Percentiles rank a stretch among this genome's conserved stretches.
phyloP scores from a whole-genome alignment of 1,140 invertebrate genomes.

The Pollicipes pollicipes region DNA sequence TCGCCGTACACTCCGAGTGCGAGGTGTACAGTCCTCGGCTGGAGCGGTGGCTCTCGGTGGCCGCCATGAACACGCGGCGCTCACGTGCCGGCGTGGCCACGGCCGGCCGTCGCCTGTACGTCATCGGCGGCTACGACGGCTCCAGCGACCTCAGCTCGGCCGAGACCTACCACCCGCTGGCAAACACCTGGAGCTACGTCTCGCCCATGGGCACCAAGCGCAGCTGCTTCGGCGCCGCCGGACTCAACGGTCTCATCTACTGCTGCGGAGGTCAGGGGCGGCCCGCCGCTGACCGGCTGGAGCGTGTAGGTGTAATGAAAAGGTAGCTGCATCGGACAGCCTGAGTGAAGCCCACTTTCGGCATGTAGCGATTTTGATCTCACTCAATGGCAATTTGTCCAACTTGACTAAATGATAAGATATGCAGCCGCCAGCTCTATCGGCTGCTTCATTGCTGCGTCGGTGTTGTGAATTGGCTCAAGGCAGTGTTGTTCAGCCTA shows the following conservation, averaged over 20 bases:
- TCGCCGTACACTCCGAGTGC: constrained; percentile 51
- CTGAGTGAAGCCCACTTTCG: too few relatives aligned
- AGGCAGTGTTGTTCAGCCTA: too few relatives aligned
- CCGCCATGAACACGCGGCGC: constrained; percentile 22
- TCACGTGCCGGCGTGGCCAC: constrained; percentile 45
- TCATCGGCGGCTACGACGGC: constrained; percentile 69
- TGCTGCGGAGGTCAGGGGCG: constrained; percentile 16
- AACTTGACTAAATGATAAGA: too few relatives aligned
- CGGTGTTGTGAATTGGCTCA: too few relatives aligned
- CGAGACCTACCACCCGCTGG: constrained; percentile 49
- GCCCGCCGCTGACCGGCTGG: too few relatives aligned
- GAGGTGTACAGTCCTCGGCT: constrained; percentile 46
- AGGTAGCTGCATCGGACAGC: too few relatives aligned
- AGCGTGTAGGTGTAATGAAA: too few relatives aligned
- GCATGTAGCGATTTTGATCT: too few relatives aligned
- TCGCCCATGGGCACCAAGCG: constrained; percentile 56
- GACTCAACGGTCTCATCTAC: constrained; percentile 17
- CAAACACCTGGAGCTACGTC: constrained; percentile 37
- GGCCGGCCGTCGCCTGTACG: constrained; percentile 61
- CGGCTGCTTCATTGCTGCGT: too few relatives aligned
- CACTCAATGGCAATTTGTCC: too few relatives aligned
- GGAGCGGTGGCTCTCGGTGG: constrained; percentile 42
- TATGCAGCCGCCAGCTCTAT: too few relatives aligned
- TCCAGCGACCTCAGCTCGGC: constrained; percentile 51
- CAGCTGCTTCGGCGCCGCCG: constrained; percentile 38